Conservation (phyloP, 2,888 invertebrate genomes). For the Dyspetes luteomarginatus region DNA sequence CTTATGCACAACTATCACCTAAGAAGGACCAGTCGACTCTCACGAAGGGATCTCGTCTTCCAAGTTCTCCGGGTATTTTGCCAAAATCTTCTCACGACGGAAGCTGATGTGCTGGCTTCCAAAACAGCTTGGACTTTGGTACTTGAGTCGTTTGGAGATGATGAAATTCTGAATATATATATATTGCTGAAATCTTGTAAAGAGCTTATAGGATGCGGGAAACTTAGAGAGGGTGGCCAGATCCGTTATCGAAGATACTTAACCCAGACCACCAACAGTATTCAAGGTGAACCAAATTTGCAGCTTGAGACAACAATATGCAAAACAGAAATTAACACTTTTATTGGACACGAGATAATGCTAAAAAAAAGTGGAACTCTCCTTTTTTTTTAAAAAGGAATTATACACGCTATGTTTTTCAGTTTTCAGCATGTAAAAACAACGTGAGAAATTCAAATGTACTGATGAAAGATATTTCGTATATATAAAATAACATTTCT, state of each 20-base stretch:
- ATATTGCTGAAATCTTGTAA: neutral
- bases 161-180: conserved; percentile 30
- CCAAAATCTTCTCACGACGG: conserved; percentile 18
- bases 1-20: conserved; percentile 40
- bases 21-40: conserved; percentile 32
- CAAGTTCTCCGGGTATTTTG: conserved; percentile 34
- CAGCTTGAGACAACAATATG: neutral
- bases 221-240: neutral
- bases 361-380: too few relatives aligned
- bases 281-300: neutral
- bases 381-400: too few relatives aligned
- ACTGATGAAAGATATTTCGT: too few relatives aligned
- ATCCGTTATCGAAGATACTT: conserved; percentile 10
- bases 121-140: conserved; percentile 34
- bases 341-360: too few relatives aligned
- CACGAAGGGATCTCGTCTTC: neutral
- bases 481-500: too few relatives aligned
- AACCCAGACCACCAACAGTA: too few relatives aligned
- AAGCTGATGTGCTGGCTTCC: conserved; percentile 5
- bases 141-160: neutral
- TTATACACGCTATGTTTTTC: too few relatives aligned
- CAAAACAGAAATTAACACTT: too few relatives aligned
- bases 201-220: neutral
- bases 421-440: too few relatives aligned
- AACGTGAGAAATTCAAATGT: too few relatives aligned